These are phyloP conservation scores for Acrobasis repandana DNA, from an alignment of 2,888 invertebrate species.

Conservation along the genomic window DNA sequence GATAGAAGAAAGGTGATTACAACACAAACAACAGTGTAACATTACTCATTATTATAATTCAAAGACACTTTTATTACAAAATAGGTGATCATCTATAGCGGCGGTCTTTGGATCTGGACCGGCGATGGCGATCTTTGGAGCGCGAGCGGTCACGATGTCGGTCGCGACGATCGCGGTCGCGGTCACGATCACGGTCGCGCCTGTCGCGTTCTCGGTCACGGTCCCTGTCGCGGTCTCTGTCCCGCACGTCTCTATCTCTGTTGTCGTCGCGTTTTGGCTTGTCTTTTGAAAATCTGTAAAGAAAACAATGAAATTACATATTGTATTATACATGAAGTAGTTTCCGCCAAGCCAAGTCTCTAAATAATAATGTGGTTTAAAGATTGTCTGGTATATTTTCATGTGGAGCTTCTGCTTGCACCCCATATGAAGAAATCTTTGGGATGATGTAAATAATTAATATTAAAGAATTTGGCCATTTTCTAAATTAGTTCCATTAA, in stretches of 20 bases:
- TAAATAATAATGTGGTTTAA: too few relatives aligned
- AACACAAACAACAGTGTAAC: conserved; percentile 17
- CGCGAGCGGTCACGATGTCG: conserved; percentile 44
- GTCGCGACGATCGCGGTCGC: conserved; percentile 44
- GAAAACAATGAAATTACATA: conserved; percentile 27
- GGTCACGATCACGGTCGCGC: conserved; percentile 42
- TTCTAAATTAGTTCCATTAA: too few relatives aligned
- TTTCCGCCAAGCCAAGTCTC: too few relatives aligned
- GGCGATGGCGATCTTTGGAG: conserved; percentile 60
- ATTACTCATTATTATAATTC: conserved; percentile 22
- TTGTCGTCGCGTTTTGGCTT: conserved; percentile 65
- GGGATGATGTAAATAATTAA: too few relatives aligned
- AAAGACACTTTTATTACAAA: conserved; percentile 30
- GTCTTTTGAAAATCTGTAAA: conserved; percentile 75
- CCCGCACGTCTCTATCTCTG: conserved; percentile 53
- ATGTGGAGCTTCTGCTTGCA: too few relatives aligned
- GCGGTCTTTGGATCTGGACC: conserved; percentile 67
- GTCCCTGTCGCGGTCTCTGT: conserved; percentile 57
- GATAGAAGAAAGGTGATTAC: background rate
- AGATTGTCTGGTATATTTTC: too few relatives aligned
- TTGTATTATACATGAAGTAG: too few relatives aligned
- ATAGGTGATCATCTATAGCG: conserved; percentile 66
- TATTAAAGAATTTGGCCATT: too few relatives aligned
- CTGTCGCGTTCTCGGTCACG: conserved; percentile 50
- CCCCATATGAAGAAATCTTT: too few relatives aligned